Conservation (phyloP, 2,888 invertebrate species). For the Philhelius pedissequus region DNA sequence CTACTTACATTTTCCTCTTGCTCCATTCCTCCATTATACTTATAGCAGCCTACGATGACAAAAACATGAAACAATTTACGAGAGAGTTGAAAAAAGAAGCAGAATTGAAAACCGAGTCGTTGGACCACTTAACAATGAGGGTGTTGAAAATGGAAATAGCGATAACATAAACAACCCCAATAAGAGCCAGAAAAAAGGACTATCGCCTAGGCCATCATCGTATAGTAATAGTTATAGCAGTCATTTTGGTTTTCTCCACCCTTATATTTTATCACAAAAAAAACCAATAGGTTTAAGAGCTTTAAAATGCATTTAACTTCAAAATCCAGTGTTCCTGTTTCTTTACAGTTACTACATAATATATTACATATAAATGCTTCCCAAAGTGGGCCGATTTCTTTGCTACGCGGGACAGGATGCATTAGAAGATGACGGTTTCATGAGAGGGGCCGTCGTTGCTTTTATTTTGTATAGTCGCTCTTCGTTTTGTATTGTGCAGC, state of each 20-base stretch:
- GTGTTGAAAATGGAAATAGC: slow-evolving; percentile 63
- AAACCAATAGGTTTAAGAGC: slow-evolving; percentile 46
- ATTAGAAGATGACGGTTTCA: background rate
- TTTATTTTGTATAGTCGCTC: slow-evolving; percentile 39
- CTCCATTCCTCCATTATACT: background rate
- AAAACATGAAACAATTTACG: slow-evolving; percentile 39
- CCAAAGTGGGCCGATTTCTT: background rate
- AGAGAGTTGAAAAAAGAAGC: slow-evolving; percentile 16
- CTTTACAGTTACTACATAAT: background rate
- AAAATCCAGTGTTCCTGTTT: slow-evolving; percentile 28
- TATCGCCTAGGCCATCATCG: background rate
- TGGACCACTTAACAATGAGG: slow-evolving; percentile 60
- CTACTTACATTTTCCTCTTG: background rate
- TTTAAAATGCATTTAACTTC: slow-evolving; percentile 64
- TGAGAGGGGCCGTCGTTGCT: slow-evolving; percentile 17
- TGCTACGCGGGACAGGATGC: slow-evolving; percentile 23
- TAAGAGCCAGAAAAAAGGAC: slow-evolving; percentile 16
- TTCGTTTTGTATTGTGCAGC: slow-evolving; percentile 6
- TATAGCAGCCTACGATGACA: background rate
- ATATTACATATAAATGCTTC: background rate
- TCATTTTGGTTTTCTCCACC: slow-evolving; percentile 1
- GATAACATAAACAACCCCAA: slow-evolving; percentile 56
- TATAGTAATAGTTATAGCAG: background rate
- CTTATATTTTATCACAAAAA: slow-evolving; percentile 42
- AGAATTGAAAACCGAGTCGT: slow-evolving; percentile 38